Evolutionary conservation across 1,140 invertebrate genomes (phyloP), one percentile per base, ranked within the genome.

Genomic region (Scaptodrosophila lebanonensis): DNA sequence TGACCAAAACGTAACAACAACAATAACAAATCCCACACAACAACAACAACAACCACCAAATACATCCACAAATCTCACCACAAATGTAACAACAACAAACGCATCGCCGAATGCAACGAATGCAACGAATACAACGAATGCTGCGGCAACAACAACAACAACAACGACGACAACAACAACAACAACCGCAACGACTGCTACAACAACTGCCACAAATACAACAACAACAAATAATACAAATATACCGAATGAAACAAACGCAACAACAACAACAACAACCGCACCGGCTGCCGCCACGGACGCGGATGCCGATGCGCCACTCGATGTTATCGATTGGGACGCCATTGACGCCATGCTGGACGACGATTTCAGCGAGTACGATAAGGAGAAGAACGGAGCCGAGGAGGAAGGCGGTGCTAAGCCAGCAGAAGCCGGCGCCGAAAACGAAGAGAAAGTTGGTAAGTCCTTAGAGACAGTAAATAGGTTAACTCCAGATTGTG

Each of bases 401-500:
- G 75, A 64, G 25, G 89, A 89, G 4, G 30, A 77, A 32, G 51
- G 53, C 7, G 90, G 93, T 45, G 91, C 91, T 35, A 93, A 94
- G 62, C 95, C 86, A 92, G 92, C 39, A 89, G 94, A 72, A 94
- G 94, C 89, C 16, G 44, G 40, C 3, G 73, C 36, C 25, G 73
- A 61, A 15, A 89, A 95, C 13, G 94, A 95, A 82, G 94, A 96
- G 85, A 95, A 95, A 92, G 91, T 91, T 87, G 94, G 94, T 95
- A 87, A 89, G 87, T 85, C 35, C n/a, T n/a, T 6, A 39, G 1
- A 11, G 20, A 20, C 2, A 15, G n/a, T n/a, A n/a, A n/a, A n/a
- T n/a, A n/a, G n/a, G n/a, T n/a, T n/a, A n/a, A n/a, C n/a, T n/a
- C n/a, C n/a, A n/a, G n/a, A n/a, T n/a, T n/a, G n/a, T n/a, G n/a